Evolutionary conservation across 2,888 invertebrate species (phyloP), one percentile per base, ranked within the genome.

Genomic region (Zygaena filipendulae): DNA sequence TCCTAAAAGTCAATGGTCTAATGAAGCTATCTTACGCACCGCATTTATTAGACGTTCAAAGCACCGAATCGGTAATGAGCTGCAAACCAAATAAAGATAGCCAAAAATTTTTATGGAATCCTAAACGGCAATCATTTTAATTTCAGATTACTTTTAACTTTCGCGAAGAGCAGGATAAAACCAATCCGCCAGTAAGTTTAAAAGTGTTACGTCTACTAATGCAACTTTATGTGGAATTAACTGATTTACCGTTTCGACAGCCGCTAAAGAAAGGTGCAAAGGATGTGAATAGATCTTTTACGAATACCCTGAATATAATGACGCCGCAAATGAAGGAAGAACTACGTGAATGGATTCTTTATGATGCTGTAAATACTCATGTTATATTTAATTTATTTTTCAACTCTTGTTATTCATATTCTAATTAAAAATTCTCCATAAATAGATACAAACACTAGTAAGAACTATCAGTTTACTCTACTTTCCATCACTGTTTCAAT

Each of bases 21-120:
- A 33, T 79, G 47, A 75, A 74, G 42, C 42, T 67, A 8, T 79
- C 79, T 0, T 52, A 67, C 18, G 64, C 71, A 1, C 74, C 75
- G 1, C 71, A 79, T 40, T 41, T 79, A 6, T 35, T 77, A 13
- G 71, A 74, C 27, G 59, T 77, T 2, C 54, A 49, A 34, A 79
- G 77, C 28, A 71, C 68, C 2, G 70, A 71, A 9, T 69, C 75
- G 32, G 79, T 77, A 38, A 41, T 33, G 7, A 13, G 11, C 5
- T 27, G 19, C 25, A 12, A 9, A 13, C 13, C 10, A 20, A 10
- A n/a, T n/a, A n/a, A n/a, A n/a, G n/a, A n/a, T n/a, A n/a, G n/a
- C n/a, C n/a, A n/a, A n/a, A n/a, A 19, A 29, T 6, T 13, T 11
- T 7, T 27, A 11, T 9, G 4, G 11, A n/a, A 23, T 22, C 4